Conservation (phyloP, 2,113 vertebrate species). For the Chloroceryle aenea region DNA sequence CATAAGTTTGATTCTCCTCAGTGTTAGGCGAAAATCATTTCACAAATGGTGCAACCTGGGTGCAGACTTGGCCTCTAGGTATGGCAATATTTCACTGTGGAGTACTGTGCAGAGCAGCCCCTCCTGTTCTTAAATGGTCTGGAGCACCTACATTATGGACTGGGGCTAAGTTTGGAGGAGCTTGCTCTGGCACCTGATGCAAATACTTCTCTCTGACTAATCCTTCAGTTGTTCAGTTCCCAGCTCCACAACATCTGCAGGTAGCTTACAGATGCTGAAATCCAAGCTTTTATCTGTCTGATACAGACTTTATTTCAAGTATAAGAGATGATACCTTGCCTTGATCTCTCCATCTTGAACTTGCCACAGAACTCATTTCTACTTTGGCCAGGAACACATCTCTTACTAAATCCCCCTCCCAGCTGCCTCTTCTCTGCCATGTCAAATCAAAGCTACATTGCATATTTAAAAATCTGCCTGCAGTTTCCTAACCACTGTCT, state of each 20-base stretch:
- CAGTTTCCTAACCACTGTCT: not conserved
- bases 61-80: not conserved
- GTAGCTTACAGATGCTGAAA: not conserved
- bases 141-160: not conserved
- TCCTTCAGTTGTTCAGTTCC: not conserved
- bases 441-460: not conserved
- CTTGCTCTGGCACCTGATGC: not conserved
- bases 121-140: not conserved
- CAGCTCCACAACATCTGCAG: not conserved
- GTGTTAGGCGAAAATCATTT: not conserved
- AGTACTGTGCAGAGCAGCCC: rapidly evolving
- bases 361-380: not conserved
- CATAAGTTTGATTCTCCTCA: not conserved
- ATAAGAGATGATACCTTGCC: not conserved
- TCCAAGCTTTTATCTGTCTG: not conserved
- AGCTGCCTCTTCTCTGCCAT: not conserved
- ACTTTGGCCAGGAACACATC: not conserved
- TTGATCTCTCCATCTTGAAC: not conserved
- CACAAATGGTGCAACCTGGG: not conserved
- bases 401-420: not conserved
- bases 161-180: not conserved
- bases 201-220: not conserved
- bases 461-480: not conserved
- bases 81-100: not conserved
- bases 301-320: not conserved